phyloP scores from a whole-genome alignment of 2,888 invertebrate genomes.

The Polydrusus tereticollis region DNA sequence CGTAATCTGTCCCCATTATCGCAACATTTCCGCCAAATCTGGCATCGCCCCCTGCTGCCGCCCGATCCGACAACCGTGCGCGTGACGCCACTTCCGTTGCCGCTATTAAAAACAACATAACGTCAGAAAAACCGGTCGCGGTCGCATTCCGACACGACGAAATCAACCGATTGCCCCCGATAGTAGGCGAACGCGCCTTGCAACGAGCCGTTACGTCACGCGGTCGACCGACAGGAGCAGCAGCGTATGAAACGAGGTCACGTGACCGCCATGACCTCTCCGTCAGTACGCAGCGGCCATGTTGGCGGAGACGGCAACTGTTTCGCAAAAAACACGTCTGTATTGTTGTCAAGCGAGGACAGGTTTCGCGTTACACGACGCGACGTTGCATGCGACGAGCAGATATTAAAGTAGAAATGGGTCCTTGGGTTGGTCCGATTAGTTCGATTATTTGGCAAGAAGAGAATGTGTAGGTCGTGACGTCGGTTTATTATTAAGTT shows the following conservation, averaged over 20 bases:
- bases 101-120: conserved; percentile 48
- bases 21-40: conserved; percentile 16
- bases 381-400: conserved; percentile 18
- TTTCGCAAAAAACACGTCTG: conserved; percentile 40
- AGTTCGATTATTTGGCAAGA: conserved; percentile 6
- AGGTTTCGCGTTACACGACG: conserved; percentile 15
- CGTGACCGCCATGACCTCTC: conserved; percentile 53
- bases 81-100: conserved; percentile 58
- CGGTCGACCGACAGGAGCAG: conserved; percentile 44
- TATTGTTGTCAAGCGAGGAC: conserved; percentile 35
- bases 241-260: conserved; percentile 55
- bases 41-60: conserved; percentile 10
- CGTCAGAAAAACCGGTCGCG: conserved; percentile 46
- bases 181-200: conserved; percentile 33
- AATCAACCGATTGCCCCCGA: conserved; percentile 46
- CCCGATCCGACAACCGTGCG: conserved; percentile 49
- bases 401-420: conserved; percentile 6
- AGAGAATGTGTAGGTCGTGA: conserved; percentile 2
- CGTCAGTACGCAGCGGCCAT: conserved; percentile 39
- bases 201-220: conserved; percentile 56
- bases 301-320: conserved; percentile 35
- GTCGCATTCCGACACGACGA: conserved; percentile 52
- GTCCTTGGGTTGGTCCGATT: conserved; percentile 6
- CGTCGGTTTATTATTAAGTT: conserved; percentile 6
- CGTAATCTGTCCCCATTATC: conserved; percentile 21